Evolutionary conservation across 2,113 vertebrate species (phyloP).

Genomic region (Steatornis caripensis): DNA sequence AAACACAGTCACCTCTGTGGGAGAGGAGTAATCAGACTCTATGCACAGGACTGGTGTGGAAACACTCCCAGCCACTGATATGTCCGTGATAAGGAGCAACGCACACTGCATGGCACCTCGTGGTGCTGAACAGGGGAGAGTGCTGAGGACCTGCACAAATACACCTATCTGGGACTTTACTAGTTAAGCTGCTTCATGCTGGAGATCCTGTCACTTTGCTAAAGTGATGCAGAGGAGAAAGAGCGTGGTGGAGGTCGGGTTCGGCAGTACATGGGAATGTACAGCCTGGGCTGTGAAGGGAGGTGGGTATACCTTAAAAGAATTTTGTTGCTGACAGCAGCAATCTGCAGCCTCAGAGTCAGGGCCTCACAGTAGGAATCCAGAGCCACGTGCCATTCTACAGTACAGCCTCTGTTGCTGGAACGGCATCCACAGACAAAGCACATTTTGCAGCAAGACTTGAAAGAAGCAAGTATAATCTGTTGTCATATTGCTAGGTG

Average conservation of each 20-base stretch:
- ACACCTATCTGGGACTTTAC: not conserved
- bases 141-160: not conserved
- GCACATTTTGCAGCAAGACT: not conserved
- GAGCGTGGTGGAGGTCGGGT: rapidly evolving
- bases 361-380: not conserved
- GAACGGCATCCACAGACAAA: not conserved
- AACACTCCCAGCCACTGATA: rapidly evolving
- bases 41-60: not conserved
- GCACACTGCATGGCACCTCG: not conserved
- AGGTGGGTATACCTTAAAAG: not conserved
- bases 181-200: not conserved
- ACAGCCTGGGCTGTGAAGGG: not conserved
- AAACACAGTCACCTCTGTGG: not conserved
- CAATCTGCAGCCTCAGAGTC: not conserved
- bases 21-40: not conserved
- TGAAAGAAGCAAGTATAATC: not conserved
- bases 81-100: not conserved
- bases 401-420: not conserved
- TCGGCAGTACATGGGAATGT: not conserved
- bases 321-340: not conserved
- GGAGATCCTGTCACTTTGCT: not conserved
- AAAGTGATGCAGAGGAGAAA: not conserved
- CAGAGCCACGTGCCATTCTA: not conserved
- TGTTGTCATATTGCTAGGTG: not conserved
- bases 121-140: not conserved